Conservation (phyloP, 1,140 invertebrate species). For the Drosophila parvula region DNA sequence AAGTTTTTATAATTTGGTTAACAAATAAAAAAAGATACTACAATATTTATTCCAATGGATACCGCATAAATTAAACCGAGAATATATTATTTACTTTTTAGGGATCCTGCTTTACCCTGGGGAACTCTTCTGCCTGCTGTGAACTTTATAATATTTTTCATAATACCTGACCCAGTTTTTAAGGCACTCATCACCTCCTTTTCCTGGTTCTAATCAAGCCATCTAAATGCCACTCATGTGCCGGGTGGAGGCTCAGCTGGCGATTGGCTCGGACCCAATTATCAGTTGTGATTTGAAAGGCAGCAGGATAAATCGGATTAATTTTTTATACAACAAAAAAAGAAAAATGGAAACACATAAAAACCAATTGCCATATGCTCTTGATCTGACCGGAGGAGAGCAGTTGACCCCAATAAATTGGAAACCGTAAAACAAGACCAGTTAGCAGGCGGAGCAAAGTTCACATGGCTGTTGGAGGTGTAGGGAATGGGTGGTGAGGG, state of each 20-base stretch:
- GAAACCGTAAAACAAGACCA: slow-evolving; percentile 30
- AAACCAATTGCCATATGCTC: slow-evolving; percentile 8
- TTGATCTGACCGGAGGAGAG: slow-evolving; percentile 5
- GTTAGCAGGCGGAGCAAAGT: slow-evolving; percentile 25
- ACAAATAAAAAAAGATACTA: background rate
- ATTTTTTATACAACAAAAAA: slow-evolving; percentile 44
- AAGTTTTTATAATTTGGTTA: background rate
- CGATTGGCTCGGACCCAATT: slow-evolving; percentile 56
- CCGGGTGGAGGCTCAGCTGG: slow-evolving; percentile 46
- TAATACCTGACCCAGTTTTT: background rate
- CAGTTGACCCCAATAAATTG: slow-evolving; percentile 68
- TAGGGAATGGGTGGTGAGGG: background rate
- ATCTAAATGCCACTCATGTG: slow-evolving; percentile 64
- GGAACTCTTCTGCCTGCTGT: background rate
- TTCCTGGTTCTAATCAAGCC: slow-evolving; percentile 40
- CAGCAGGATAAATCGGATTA: slow-evolving; percentile 25
- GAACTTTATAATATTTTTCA: slow-evolving; percentile 5
- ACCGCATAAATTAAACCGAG: background rate
- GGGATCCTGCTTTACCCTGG: background rate
- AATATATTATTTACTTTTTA: background rate
- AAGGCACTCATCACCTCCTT: slow-evolving; percentile 12
- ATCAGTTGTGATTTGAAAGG: slow-evolving; percentile 70
- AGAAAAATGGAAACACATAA: slow-evolving; percentile 22
- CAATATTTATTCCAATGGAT: background rate
- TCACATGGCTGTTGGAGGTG: background rate